These are phyloP conservation scores for Bombus impatiens DNA, from an alignment of 1,140 invertebrate genomes.

Conservation along the genomic window DNA sequence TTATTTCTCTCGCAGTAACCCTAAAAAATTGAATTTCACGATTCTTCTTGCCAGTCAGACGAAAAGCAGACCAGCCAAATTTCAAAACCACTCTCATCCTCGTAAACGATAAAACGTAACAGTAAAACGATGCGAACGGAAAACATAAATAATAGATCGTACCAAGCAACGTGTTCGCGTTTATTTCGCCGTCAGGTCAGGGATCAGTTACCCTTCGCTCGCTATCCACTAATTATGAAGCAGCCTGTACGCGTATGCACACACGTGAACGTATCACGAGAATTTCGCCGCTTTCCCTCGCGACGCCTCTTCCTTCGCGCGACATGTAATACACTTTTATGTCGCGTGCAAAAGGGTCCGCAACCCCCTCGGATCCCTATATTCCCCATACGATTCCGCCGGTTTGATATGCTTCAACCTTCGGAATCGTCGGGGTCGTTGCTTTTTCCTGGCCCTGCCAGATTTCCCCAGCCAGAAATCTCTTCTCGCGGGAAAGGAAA, in stretches of 20 bases:
- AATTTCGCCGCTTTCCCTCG: slow-evolving; percentile 30
- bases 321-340: slow-evolving; percentile 70
- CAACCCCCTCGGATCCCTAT: slow-evolving; percentile 40
- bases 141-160: slow-evolving; percentile 30
- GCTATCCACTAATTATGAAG: slow-evolving; percentile 10
- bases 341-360: slow-evolving; percentile 56
- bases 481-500: slow-evolving; percentile 9
- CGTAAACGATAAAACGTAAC: background rate
- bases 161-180: background rate
- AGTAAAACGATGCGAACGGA: background rate
- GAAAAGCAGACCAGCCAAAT: background rate
- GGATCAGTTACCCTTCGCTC: background rate
- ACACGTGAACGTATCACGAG: slow-evolving; percentile 21
- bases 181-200: slow-evolving; percentile 25
- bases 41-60: background rate
- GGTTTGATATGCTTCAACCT: slow-evolving; percentile 58
- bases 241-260: background rate
- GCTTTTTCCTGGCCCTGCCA: slow-evolving; percentile 24
- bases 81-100: background rate
- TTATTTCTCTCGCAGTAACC: background rate
- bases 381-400: slow-evolving; percentile 37
- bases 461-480: slow-evolving; percentile 30
- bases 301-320: slow-evolving; percentile 51
- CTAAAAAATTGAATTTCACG: background rate
- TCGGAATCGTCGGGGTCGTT: slow-evolving; percentile 50